Evolutionary conservation across 1,140 invertebrate species (phyloP), one percentile per base, ranked within the genome.

Genomic region (Apis laboriosa): DNA sequence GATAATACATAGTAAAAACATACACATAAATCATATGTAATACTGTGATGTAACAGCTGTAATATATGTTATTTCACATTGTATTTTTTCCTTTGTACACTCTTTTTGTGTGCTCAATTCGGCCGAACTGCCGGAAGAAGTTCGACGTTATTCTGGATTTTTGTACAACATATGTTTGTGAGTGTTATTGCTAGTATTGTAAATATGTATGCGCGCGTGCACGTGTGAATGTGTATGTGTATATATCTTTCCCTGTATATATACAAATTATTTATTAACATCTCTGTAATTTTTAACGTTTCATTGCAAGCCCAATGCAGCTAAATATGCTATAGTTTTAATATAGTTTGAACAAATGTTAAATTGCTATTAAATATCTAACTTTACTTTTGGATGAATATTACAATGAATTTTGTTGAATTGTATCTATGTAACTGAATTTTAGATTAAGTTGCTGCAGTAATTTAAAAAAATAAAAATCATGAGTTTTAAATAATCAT

Each of bases 201-300:
- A 88, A 55, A 88, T 88, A 87, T 71, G 63, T 86, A 64, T 80
- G 68, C 34, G 28, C 13, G 58, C 43, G 61, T 24, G 63, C 24
- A 51, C 28, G 63, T 64, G 63, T 58, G 64, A 61, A 55, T 75
- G 74, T 80, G 34, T 77, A 70, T 71, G 51, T 86, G 49, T 85
- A 72, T 74, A 74, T 77, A 72, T 60, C 43, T 66, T 63, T 73
- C 53, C 76, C 60, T 81, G 61, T 84, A 72, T 86, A 80, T 80
- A 85, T 86, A 84, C n/a, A 53, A 87, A 87, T 88, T 88, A 86
- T 88, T 88, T 88, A 88, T 88, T 88, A 87, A 88, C 61, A 76
- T 79, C 58, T 53, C 55, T 83, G 64, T 83, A 87, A 87, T 78
- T 78, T 85, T 66, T 63, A 79, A 67, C 67, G 19, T 75, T 84